These are phyloP conservation scores for Hoplodrina blanda DNA, from an alignment of 2,888 invertebrate genomes.

Conservation along the genomic window DNA sequence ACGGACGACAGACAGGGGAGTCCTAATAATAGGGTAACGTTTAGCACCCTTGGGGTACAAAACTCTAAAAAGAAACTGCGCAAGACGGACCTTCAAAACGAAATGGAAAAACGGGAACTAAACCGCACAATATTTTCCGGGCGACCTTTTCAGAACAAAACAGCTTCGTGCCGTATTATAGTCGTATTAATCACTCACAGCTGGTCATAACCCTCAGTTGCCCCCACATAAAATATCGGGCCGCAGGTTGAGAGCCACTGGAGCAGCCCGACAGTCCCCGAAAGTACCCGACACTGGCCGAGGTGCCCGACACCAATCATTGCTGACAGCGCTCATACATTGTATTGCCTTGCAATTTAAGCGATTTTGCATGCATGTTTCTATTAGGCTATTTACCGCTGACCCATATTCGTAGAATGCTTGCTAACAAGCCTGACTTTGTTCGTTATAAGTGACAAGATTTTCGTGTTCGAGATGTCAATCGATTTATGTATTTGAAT, in stretches of 20 bases:
- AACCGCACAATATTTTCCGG: slow-evolving; percentile 52
- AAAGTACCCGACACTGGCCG: slow-evolving; percentile 35
- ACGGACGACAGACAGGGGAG: too few species aligned
- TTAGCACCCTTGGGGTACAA: too few species aligned
- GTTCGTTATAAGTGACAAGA: slow-evolving; percentile 30
- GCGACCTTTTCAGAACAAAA: slow-evolving; percentile 60
- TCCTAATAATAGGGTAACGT: too few species aligned
- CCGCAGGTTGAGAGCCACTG: slow-evolving; percentile 47
- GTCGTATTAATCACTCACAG: slow-evolving; percentile 40
- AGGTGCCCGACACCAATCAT: slow-evolving; percentile 45
- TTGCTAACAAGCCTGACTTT: slow-evolving; percentile 49
- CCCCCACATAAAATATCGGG: slow-evolving; percentile 32
- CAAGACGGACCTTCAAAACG: slow-evolving; percentile 29
- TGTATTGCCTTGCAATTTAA: slow-evolving; percentile 56
- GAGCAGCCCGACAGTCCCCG: slow-evolving; percentile 30
- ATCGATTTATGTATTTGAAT: slow-evolving; percentile 32
- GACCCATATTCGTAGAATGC: slow-evolving; percentile 58
- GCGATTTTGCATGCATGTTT: slow-evolving; percentile 59
- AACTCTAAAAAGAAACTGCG: slow-evolving; percentile 13
- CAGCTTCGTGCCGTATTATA: slow-evolving; percentile 38
- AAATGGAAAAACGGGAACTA: slow-evolving; percentile 35
- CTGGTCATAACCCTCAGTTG: slow-evolving; percentile 17
- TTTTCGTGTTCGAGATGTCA: slow-evolving; percentile 40
- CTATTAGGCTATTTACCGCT: slow-evolving; percentile 59
- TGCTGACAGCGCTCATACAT: slow-evolving; percentile 47